A percentile compares a stretch with the other conserved stretches of the same genome.
Conservation (phyloP, 2,888 invertebrate species). For the Teinopalpus imperialis region DNA sequence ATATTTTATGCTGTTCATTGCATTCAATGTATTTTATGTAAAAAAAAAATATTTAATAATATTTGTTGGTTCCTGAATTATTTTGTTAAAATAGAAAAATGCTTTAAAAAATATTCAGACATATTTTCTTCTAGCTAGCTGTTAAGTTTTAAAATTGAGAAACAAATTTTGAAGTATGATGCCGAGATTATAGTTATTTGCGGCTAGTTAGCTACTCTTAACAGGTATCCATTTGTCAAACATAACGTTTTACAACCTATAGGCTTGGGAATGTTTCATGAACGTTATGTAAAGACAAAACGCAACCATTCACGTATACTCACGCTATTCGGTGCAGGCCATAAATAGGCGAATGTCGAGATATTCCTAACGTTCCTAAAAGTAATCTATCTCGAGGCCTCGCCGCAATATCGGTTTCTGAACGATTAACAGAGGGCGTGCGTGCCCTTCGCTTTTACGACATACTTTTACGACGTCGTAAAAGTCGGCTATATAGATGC, state of each 20-base stretch:
- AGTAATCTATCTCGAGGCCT: conserved; percentile 78
- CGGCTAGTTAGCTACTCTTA: no score
- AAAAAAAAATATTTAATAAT: no score
- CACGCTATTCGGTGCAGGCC: conserved; percentile 53
- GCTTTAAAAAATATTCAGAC: no score
- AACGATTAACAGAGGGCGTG: conserved; percentile 82
- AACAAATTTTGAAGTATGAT: no score
- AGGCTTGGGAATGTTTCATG: conserved; percentile 7
- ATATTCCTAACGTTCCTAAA: conserved; percentile 69
- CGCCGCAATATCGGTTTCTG: conserved; percentile 80
- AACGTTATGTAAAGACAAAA: conserved; percentile 22
- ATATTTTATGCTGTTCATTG: no score
- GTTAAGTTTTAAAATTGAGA: no score
- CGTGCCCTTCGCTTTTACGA: conserved; percentile 79
- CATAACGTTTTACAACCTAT: conserved; percentile 18
- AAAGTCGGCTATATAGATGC: conserved; percentile 73
- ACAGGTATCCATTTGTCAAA: conserved; percentile 9
- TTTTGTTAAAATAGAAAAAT: no score
- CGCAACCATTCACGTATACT: conserved; percentile 26
- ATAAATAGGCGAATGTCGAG: conserved; percentile 75
- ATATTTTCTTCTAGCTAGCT: no score
- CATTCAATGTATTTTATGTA: no score
- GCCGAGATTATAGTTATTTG: no score
- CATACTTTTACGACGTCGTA: conserved; percentile 79
- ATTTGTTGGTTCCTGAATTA: no score